Conservation (phyloP, 2,113 vertebrate species). For the Ictalurus furcatus region DNA sequence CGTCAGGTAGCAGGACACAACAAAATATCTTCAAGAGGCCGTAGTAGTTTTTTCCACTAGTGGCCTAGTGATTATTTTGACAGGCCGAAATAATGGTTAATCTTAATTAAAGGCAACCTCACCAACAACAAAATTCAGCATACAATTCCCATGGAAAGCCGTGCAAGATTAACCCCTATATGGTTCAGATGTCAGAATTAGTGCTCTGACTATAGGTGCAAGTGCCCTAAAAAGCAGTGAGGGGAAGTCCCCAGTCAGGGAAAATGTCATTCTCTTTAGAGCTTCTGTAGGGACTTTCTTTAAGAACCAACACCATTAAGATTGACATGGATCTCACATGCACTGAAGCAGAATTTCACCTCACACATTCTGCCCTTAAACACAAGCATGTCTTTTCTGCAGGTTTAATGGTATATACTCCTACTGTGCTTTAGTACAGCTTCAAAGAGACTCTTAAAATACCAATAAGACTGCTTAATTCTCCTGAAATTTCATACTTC, state of each 20-base stretch:
- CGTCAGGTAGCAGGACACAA: slow-evolving; percentile 26
- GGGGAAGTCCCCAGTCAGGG: not conserved
- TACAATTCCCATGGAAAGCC: not conserved
- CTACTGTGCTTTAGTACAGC: not conserved
- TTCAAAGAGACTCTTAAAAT: not conserved
- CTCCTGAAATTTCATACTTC: not conserved
- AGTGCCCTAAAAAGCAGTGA: not conserved
- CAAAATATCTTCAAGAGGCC: slow-evolving; percentile 10
- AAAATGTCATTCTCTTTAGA: not conserved
- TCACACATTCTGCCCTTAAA: not conserved
- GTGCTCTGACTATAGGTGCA: not conserved
- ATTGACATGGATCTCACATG: not conserved
- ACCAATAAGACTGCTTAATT: not conserved
- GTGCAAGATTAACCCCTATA: slow-evolving; percentile 8
- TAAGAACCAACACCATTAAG: not conserved
- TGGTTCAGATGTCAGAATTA: slow-evolving; percentile 27
- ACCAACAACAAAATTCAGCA: not conserved
- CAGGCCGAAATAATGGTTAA: not conserved
- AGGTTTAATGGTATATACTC: not conserved
- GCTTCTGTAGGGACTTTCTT: not conserved
- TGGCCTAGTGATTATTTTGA: not conserved
- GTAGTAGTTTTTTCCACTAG: not conserved
- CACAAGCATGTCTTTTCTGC: not conserved
- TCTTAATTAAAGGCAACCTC: not conserved
- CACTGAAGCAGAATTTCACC: not conserved